These are phyloP conservation scores for Corythornis cristatus DNA, from an alignment of 2,113 vertebrate species.

Conservation along the genomic window DNA sequence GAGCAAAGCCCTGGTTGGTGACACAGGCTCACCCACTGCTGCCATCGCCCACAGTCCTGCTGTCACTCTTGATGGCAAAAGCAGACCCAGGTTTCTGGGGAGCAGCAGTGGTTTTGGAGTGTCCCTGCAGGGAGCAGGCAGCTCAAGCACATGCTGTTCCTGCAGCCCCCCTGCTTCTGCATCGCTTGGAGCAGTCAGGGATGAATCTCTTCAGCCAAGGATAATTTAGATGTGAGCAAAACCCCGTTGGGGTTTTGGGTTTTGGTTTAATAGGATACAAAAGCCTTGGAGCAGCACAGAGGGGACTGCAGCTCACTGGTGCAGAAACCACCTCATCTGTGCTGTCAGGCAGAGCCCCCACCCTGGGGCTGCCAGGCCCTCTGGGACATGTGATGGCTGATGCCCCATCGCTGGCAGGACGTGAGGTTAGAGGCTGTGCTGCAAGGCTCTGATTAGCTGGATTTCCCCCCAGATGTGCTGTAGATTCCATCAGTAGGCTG, in stretches of 20 bases:
- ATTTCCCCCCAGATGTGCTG: not conserved
- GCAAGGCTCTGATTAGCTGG: not conserved
- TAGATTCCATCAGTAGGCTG: not conserved
- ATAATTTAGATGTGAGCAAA: not conserved
- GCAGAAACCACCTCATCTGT: fast-evolving
- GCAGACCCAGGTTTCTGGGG: not conserved
- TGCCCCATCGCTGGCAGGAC: not conserved
- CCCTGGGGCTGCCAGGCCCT: not conserved
- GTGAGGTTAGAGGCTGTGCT: fast-evolving
- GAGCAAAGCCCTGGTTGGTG: fast-evolving
- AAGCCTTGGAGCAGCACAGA: not conserved
- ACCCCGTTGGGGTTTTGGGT: not conserved
- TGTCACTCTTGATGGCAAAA: not conserved
- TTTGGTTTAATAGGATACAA: not conserved
- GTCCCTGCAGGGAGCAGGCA: not conserved
- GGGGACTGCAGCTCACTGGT: not conserved
- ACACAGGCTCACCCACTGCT: fast-evolving
- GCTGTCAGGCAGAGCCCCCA: not conserved
- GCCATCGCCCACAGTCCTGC: not conserved
- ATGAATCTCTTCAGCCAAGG: not conserved
- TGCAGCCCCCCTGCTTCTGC: fast-evolving
- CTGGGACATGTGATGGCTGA: fast-evolving
- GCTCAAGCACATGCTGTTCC: fast-evolving
- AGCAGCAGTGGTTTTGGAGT: not conserved
- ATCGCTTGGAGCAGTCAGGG: not conserved